Conservation (phyloP, 1,140 invertebrate genomes). For the Oryctes rhinoceros region DNA sequence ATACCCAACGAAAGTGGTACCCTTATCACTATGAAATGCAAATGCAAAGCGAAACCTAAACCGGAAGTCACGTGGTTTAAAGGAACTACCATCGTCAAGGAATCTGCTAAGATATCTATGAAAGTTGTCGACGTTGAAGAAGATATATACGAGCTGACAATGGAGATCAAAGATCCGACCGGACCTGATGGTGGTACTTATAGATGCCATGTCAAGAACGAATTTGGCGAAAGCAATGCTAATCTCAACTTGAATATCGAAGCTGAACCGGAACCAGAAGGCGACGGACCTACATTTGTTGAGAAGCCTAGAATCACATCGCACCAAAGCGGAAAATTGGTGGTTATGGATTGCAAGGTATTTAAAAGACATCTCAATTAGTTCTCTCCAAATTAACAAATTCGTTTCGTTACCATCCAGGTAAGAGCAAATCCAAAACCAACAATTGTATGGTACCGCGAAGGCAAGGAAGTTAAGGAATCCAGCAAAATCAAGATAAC, state of each 20-base stretch:
- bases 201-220: constrained; percentile 96
- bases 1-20: constrained; percentile 96
- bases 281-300: constrained; percentile 96
- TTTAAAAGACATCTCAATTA: background rate
- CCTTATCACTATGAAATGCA: constrained; percentile 94
- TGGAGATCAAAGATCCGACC: constrained; percentile 92
- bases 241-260: constrained; percentile 98
- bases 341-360: constrained; percentile 95
- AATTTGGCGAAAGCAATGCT: constrained; percentile 97
- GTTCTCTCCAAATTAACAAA: background rate
- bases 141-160: constrained; percentile 87
- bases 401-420: background rate
- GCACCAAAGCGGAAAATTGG: constrained; percentile 92
- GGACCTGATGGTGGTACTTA: constrained; percentile 96
- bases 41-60: constrained; percentile 91
- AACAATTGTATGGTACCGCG: constrained; percentile 91
- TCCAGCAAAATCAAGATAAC: constrained; percentile 82
- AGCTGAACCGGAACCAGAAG: constrained; percentile 89
- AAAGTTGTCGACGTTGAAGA: constrained; percentile 77
- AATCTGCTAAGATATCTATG: constrained; percentile 87
- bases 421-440: constrained; percentile 94
- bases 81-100: constrained; percentile 83
- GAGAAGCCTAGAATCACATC: constrained; percentile 97
- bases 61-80: constrained; percentile 91
- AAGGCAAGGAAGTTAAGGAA: constrained; percentile 79